Evolutionary conservation across 2,797 vertebrate species (phyloP).

Genomic region (Vireo griseus): DNA sequence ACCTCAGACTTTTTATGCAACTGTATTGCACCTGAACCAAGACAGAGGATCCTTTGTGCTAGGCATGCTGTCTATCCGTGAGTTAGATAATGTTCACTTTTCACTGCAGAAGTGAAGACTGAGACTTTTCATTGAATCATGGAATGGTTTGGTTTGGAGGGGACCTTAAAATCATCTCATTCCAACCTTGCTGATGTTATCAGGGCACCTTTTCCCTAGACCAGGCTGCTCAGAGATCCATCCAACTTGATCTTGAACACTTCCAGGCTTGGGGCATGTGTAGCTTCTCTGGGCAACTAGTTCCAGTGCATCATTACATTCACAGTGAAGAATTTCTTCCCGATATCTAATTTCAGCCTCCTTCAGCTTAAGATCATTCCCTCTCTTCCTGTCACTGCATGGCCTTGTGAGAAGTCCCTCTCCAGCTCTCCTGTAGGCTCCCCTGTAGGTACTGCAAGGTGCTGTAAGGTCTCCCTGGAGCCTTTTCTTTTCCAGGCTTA

Average conservation of each 20-base stretch:
- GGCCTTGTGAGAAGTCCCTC: neutral
- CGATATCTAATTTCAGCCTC: neutral
- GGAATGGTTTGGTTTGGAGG: neutral
- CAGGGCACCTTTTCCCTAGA: neutral
- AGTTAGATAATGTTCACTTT: neutral
- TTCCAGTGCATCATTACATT: neutral
- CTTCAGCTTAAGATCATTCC: neutral
- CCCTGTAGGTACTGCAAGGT: neutral
- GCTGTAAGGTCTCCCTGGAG: neutral
- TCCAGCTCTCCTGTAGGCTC: neutral
- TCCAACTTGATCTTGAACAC: neutral
- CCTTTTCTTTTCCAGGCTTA: neutral
- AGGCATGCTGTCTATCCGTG: neutral
- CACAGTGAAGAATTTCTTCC: neutral
- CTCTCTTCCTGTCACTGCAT: neutral
- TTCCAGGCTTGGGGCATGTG: neutral
- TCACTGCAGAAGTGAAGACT: neutral
- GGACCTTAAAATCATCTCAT: neutral
- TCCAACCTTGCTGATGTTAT: accelerated
- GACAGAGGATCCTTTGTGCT: neutral
- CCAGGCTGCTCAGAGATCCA: neutral
- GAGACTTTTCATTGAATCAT: neutral
- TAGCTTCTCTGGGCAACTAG: neutral
- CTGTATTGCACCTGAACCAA: neutral
- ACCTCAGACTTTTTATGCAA: neutral